These are phyloP conservation scores for Shargacucullia verbasci DNA, from an alignment of 2,888 invertebrate species.

Conservation along the genomic window DNA sequence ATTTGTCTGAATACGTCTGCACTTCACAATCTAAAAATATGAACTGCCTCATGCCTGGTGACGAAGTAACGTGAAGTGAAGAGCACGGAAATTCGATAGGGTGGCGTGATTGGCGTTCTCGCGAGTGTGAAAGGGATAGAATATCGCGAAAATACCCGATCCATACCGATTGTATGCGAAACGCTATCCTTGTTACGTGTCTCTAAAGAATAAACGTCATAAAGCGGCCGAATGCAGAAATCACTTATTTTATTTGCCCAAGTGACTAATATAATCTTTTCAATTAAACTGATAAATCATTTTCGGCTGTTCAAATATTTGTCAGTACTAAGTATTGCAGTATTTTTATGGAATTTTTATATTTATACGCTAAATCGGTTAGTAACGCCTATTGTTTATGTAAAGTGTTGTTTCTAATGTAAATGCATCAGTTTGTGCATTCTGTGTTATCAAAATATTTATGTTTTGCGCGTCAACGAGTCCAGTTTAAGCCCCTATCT, in stretches of 20 bases:
- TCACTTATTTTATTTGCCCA: slow-evolving; percentile 10
- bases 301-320: slow-evolving; percentile 23
- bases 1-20: slow-evolving; percentile 65
- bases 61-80: slow-evolving; percentile 56
- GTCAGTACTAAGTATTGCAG: too few species aligned
- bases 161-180: slow-evolving; percentile 61
- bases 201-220: slow-evolving; percentile 36
- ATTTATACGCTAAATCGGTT: slow-evolving; percentile 10
- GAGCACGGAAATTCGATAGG: slow-evolving; percentile 81
- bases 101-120: slow-evolving; percentile 59
- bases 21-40: slow-evolving; percentile 78
- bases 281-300: not conserved
- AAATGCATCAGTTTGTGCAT: not conserved
- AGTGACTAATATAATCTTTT: not conserved
- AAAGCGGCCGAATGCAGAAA: slow-evolving; percentile 26
- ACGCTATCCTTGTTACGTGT: slow-evolving; percentile 60
- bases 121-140: slow-evolving; percentile 65
- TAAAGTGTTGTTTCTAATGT: not conserved
- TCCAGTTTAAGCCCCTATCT: not conserved
- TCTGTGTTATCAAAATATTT: slow-evolving; percentile 40
- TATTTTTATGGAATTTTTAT: not conserved
- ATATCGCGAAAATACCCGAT: slow-evolving; percentile 55
- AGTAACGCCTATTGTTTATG: not conserved
- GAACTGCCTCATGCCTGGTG: too few species aligned
- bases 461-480: slow-evolving; percentile 17